Base-by-base conservation (phyloP, 2,113 vertebrate species). In the Halcyon malimbica region DNA sequence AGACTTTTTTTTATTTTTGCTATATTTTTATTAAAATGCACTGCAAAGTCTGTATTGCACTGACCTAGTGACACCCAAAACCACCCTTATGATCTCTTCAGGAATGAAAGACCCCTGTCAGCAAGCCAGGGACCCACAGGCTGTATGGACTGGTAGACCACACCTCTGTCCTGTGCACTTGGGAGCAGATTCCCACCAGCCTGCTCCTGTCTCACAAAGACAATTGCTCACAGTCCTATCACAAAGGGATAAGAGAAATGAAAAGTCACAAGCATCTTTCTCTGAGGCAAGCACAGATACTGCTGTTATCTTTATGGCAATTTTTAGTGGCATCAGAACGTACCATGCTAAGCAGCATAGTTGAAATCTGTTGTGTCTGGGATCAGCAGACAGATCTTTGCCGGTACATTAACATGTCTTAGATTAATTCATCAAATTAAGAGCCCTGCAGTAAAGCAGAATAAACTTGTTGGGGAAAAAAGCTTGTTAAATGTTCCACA, bases 361-460 rank as follows among this genome's bases (percentile, higher is more conserved):
- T 5, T 57, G 81, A 76, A 64, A 56, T 62, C 69, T 60, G 57
- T 53, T 19, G 1, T 73, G 84, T 16, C 91, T 84, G 87, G 18
- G 50, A 87, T 82, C 44, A 79, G 81, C 84, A 96, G 74, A 87
- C 35, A 79, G 75, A 87, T 46, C 87, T 83, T 54, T 81, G 73
- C 93, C 77, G 74, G 50, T 71, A 68, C 74, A 57, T 95, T 79
- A 94, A 33, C 87, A 84, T 53, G 44, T 79, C 81, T 91, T 85
- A 87, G 48, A 68, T 82, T 82, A 95, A 91, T 94, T 93, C 65
- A 89, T 76, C 89, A 97, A 89, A 87, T 79, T 78, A 93, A 87
- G 81, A 94, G 53, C 70, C 37, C 59, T 65, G 84, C 75, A 79
- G 71, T 69, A 91, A 93, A 91, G 53, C 35, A 39, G 64, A 73